phyloP scores from a whole-genome alignment of 1,140 invertebrate genomes.

The Calosoma granatense region DNA sequence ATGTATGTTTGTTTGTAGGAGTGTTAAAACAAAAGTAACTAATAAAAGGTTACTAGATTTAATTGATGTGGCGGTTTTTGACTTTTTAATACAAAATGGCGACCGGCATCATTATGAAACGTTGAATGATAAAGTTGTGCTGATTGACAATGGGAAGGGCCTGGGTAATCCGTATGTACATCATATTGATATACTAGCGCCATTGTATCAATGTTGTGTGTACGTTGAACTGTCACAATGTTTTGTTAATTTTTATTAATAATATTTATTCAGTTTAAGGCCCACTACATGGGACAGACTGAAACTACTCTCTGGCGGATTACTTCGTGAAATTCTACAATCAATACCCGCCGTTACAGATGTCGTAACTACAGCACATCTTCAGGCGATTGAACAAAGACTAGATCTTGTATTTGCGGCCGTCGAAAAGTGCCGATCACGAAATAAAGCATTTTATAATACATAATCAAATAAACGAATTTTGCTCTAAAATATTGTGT shows the following conservation, averaged over 20 bases:
- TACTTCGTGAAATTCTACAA: conserved; percentile 45
- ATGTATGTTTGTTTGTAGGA: conserved; percentile 32
- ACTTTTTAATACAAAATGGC: conserved; percentile 91
- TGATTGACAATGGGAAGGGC: conserved; percentile 92
- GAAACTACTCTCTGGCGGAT: conserved; percentile 53
- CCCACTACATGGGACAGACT: conserved; percentile 59
- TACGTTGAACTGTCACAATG: conserved; percentile 40
- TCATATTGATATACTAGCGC: conserved; percentile 78
- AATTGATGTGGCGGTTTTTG: conserved; percentile 80
- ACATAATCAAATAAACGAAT: too few species aligned
- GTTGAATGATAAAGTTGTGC: conserved; percentile 61
- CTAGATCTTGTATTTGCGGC: conserved; percentile 60
- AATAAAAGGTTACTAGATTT: conserved; percentile 67
- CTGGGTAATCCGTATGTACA: conserved; percentile 76
- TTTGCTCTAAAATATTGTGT: too few species aligned
- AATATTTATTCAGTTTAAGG: conserved; percentile 47
- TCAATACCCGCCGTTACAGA: conserved; percentile 43
- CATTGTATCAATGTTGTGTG: conserved; percentile 85
- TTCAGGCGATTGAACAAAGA: conserved; percentile 68
- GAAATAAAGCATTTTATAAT: conserved; percentile 14
- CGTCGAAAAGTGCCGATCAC: conserved; percentile 54
- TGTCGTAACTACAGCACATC: conserved; percentile 62
- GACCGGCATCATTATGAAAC: conserved; percentile 89
- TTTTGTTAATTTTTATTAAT: conserved; percentile 6
- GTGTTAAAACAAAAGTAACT: conserved; percentile 40